These are phyloP conservation scores for Dryocosmus kuriphilus DNA, from an alignment of 2,888 invertebrate species.

Conservation along the genomic window DNA sequence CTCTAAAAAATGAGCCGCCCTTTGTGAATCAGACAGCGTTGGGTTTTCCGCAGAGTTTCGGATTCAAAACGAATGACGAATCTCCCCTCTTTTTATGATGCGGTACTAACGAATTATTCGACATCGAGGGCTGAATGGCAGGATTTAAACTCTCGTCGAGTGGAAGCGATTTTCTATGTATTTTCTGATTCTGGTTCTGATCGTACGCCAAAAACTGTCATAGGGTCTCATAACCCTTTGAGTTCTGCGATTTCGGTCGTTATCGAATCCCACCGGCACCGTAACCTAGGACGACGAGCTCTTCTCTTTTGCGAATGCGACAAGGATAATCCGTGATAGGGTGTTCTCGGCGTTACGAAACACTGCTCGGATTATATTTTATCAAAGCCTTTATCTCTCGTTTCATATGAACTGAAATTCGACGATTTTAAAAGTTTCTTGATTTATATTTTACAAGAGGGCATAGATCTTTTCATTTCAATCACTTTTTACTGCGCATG, in stretches of 20 bases:
- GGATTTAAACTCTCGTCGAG: constrained; percentile 27
- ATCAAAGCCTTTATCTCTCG: constrained; percentile 36
- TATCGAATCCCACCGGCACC: constrained; percentile 37
- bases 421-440: constrained; percentile 13
- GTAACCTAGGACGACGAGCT: constrained; percentile 41
- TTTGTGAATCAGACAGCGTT: not conserved
- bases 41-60: constrained; percentile 21
- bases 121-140: constrained; percentile 14
- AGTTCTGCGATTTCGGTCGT: constrained; percentile 40
- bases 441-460: constrained; percentile 7
- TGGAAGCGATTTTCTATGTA: constrained; percentile 29
- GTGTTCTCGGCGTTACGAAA: constrained; percentile 26
- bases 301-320: constrained; percentile 28
- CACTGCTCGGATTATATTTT: constrained; percentile 32
- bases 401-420: constrained; percentile 19
- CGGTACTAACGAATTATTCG: constrained; percentile 28
- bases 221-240: constrained; percentile 33
- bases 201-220: constrained; percentile 31
- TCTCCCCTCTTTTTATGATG: constrained; percentile 11
- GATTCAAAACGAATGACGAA: constrained; percentile 22
- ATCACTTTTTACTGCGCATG: too few species aligned
- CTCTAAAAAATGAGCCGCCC: not conserved
- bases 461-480: not conserved
- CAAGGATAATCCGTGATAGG: constrained; percentile 37
- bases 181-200: constrained; percentile 34